Evolutionary conservation across 1,140 invertebrate species (phyloP).

Genomic region (Saccostrea glomerata): DNA sequence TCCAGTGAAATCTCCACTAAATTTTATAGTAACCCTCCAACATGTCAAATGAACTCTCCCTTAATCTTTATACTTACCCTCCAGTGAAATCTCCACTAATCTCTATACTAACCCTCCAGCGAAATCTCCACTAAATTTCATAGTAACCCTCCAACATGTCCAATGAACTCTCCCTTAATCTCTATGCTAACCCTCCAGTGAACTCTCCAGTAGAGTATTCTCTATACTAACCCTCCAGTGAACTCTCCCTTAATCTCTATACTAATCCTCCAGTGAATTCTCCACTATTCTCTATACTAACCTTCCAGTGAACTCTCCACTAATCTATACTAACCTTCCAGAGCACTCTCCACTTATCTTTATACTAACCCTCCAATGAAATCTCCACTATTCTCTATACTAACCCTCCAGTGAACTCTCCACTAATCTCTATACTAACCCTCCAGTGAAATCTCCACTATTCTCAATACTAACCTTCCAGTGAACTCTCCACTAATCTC

Average conservation of each 20-base stretch:
- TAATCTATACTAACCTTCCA: conserved; percentile 82
- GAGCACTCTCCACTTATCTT: conserved; percentile 84
- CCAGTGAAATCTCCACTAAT: background rate
- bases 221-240: too few relatives aligned
- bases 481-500: background rate
- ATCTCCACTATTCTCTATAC: conserved; percentile 93
- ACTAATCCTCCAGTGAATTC: too few relatives aligned
- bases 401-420: background rate
- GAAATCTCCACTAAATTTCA: background rate
- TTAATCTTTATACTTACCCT: background rate
- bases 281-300: too few relatives aligned
- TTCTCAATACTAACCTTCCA: background rate
- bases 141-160: background rate
- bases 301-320: too few relatives aligned
- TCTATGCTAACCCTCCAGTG: too few relatives aligned
- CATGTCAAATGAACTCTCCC: background rate
- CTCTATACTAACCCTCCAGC: background rate
- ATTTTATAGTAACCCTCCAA: background rate
- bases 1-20: too few relatives aligned
- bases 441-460: conserved; percentile 90
- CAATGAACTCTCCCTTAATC: background rate
- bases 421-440: conserved; percentile 79
- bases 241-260: too few relatives aligned
- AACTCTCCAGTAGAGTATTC: conserved; percentile 80
- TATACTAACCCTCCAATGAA: conserved; percentile 76